Evolutionary conservation across 2,797 vertebrate genomes (phyloP).

Genomic region (Heliangelus exortis): DNA sequence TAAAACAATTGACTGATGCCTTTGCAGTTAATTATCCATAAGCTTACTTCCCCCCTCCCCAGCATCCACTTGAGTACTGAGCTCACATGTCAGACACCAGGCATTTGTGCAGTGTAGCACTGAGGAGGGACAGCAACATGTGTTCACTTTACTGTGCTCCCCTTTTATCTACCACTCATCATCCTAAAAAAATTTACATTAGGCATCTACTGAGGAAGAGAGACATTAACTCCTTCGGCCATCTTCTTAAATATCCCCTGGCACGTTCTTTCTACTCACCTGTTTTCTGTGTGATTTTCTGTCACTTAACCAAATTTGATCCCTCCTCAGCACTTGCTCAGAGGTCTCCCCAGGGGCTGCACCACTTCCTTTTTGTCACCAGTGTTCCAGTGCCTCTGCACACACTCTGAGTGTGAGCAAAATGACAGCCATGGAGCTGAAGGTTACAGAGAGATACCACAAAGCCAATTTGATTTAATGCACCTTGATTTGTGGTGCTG

Average conservation of each 20-base stretch:
- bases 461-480: neutral
- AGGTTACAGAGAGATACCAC: neutral
- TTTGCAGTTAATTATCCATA: constrained; percentile 24
- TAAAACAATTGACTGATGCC: neutral
- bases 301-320: neutral
- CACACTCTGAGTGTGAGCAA: neutral
- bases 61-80: neutral
- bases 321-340: neutral
- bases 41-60: neutral
- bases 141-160: neutral
- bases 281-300: neutral
- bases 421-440: neutral
- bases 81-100: neutral
- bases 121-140: neutral
- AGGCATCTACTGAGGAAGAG: neutral
- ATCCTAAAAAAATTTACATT: neutral
- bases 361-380: neutral
- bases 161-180: neutral
- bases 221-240: neutral
- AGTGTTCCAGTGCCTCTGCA: neutral
- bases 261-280: neutral
- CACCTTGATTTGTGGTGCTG: neutral
- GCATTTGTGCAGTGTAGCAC: neutral
- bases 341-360: neutral
- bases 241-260: neutral